A percentile compares a stretch with the other conserved stretches of the same genome.
phyloP scores from a whole-genome alignment of 92 coral and sea anemone genomes.

The Pocillopora meandrina region DNA sequence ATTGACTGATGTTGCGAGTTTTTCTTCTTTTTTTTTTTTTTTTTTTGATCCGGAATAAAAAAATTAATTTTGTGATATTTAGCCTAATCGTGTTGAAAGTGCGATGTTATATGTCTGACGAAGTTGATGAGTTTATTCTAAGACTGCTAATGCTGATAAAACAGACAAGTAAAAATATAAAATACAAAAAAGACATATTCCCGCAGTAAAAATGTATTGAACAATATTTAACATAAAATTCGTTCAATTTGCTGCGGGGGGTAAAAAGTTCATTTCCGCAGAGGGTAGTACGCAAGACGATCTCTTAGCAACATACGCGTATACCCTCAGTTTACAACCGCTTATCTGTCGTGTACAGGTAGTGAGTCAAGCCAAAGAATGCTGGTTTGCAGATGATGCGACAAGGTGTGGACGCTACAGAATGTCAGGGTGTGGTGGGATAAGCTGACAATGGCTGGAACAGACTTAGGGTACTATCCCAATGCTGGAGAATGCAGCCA shows the following conservation, averaged over 20 bases:
- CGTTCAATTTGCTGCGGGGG: background rate
- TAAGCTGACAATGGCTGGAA: constrained; percentile 12
- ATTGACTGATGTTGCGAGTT: too few relatives aligned
- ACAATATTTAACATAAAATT: too few relatives aligned
- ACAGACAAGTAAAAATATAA: too few relatives aligned
- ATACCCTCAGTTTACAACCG: constrained; percentile 54
- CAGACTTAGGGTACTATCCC: constrained; percentile 2
- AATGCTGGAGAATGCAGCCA: constrained; percentile 32
- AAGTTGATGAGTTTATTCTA: too few relatives aligned
- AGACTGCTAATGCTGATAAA: too few relatives aligned
- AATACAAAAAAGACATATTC: background rate
- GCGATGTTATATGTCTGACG: too few relatives aligned
- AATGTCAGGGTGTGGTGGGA: constrained; percentile 64
- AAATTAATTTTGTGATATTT: too few relatives aligned
- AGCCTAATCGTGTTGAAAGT: too few relatives aligned
- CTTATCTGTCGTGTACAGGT: constrained; percentile 41
- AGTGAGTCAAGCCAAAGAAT: constrained; percentile 41
- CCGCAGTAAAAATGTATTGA: background rate
- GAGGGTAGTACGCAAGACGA: background rate
- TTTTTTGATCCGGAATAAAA: too few relatives aligned
- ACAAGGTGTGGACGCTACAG: constrained; percentile 40
- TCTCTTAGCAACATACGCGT: background rate
- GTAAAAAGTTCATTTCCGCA: background rate
- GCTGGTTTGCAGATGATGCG: constrained; percentile 68
- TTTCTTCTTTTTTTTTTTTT: too few relatives aligned